Evolutionary conservation across 2,888 invertebrate species (phyloP).

Genomic region (Scaptomyza caliginosa): DNA sequence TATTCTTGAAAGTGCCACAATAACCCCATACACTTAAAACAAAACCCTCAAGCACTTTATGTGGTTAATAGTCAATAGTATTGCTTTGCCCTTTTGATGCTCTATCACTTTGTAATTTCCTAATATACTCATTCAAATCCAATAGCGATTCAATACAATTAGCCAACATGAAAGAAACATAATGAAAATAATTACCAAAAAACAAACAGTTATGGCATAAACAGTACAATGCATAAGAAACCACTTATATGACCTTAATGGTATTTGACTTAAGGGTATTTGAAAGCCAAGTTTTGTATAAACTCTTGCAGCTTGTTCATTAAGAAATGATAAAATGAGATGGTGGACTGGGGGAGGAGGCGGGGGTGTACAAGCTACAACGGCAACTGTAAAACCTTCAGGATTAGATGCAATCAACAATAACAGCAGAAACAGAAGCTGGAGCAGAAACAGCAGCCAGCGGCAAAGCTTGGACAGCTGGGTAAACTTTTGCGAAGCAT

Average conservation of each 20-base stretch:
- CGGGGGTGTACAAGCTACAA: conserved; percentile 25
- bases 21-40: conserved; percentile 11
- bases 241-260: background rate
- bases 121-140: background rate
- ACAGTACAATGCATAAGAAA: background rate
- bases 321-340: conserved; percentile 49
- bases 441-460: conserved; percentile 14
- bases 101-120: background rate
- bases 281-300: conserved; percentile 20
- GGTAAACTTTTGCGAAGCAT: conserved; percentile 57
- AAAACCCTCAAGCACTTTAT: conserved; percentile 42
- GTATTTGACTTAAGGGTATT: conserved; percentile 47
- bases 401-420: conserved; percentile 80
- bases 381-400: conserved; percentile 69
- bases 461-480: conserved; percentile 47
- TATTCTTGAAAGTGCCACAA: conserved; percentile 11
- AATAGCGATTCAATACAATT: background rate
- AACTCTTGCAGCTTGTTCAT: conserved; percentile 58
- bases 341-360: background rate
- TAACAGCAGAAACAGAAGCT: conserved; percentile 52
- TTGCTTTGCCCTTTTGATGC: conserved; percentile 1
- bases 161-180: background rate
- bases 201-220: background rate
- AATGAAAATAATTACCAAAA: background rate
- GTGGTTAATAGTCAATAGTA: conserved; percentile 29